Evolutionary conservation across 2,113 vertebrate genomes (phyloP).

Genomic region (Podarcis cretensis): DNA sequence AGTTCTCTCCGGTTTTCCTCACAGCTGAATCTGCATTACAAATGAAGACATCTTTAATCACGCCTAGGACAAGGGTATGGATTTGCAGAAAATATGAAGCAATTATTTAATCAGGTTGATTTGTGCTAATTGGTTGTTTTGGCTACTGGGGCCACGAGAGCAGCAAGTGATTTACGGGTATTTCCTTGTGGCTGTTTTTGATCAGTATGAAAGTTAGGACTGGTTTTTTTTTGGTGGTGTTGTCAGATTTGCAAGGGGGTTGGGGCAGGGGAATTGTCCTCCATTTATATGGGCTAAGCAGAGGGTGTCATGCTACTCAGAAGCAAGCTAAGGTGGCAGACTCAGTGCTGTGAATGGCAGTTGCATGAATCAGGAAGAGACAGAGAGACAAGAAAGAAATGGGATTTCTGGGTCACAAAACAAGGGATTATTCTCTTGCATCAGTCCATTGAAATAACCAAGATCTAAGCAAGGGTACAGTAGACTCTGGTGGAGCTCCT

Average conservation of each 20-base stretch:
- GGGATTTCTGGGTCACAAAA: background rate
- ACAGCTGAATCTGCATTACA: background rate
- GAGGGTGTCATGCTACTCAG: background rate
- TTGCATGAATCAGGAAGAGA: background rate
- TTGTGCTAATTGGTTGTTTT: slow-evolving; percentile 30
- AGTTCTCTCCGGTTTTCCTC: background rate
- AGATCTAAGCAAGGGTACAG: background rate
- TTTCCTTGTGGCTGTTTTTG: background rate
- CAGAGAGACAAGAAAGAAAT: background rate
- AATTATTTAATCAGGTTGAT: slow-evolving; percentile 3
- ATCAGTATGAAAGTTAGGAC: background rate
- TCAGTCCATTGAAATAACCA: background rate
- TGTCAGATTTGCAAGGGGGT: background rate
- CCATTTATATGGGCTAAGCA: background rate
- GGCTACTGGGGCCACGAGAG: slow-evolving; percentile 14
- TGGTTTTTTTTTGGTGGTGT: background rate
- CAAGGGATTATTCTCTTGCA: background rate
- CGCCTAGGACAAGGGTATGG: background rate
- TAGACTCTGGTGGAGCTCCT: background rate
- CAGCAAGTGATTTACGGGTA: background rate
- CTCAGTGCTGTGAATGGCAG: background rate
- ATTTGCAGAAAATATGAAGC: slow-evolving; percentile 19
- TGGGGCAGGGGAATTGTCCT: no score
- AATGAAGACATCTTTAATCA: slow-evolving; percentile 18
- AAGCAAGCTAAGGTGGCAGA: background rate